Evolutionary conservation across 2,888 invertebrate species (phyloP).

Genomic region (Monopis laevigella): DNA sequence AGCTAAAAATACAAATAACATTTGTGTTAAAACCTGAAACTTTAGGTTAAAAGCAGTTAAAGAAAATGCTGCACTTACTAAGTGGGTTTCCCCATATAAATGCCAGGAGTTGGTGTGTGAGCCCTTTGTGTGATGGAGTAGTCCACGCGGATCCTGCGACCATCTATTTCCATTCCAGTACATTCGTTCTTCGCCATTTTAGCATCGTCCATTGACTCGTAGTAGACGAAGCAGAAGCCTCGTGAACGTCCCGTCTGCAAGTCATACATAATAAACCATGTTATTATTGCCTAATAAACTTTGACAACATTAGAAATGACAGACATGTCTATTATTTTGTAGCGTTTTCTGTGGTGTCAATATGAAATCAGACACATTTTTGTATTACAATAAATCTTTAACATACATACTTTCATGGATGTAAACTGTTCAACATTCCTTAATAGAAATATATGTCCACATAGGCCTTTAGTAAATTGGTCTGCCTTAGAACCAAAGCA

Average conservation of each 20-base stretch:
- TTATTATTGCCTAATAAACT: too few relatives aligned
- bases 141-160: constrained; percentile 92
- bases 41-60: neutral
- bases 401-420: too few relatives aligned
- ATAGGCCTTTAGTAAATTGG: too few relatives aligned
- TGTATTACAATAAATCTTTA: too few relatives aligned
- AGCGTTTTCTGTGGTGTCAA: too few relatives aligned
- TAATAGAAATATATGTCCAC: too few relatives aligned
- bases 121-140: constrained; percentile 96
- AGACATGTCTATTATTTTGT: neutral
- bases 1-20: constrained; percentile 37
- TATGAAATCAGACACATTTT: too few relatives aligned
- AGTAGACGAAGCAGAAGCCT: constrained; percentile 98
- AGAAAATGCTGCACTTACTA: too few relatives aligned
- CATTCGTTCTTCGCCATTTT: constrained; percentile 94
- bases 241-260: constrained; percentile 88
- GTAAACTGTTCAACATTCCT: too few relatives aligned
- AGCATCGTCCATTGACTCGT: constrained; percentile 86
- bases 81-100: constrained; percentile 96
- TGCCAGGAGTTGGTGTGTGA: constrained; percentile 97
- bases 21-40: neutral
- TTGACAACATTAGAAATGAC: neutral
- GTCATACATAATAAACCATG: neutral
- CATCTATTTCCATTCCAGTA: constrained; percentile 94
- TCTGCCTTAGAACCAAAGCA: too few relatives aligned